Evolutionary conservation across 2,888 invertebrate genomes (phyloP), one percentile per base, ranked within the genome.

Genomic region (Drosophila lacicola): DNA sequence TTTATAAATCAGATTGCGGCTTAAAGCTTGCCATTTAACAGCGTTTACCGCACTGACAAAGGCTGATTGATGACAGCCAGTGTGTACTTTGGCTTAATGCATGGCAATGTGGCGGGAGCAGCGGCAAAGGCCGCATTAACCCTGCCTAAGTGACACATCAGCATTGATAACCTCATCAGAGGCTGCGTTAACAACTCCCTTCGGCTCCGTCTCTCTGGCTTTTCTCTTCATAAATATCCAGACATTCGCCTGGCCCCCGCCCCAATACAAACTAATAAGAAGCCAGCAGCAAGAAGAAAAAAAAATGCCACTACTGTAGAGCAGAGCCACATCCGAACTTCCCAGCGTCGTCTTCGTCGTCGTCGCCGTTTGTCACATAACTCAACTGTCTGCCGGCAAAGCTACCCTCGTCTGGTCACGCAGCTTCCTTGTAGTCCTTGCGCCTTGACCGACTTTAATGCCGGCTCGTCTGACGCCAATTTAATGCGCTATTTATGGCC

Each of bases 391-490:
- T 89, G 82, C 61, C 70, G 80, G 75, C 80, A 88, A 85, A 85
- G 70, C 88, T 80, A 88, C 79, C 73, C 78, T 78, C 63, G 80
- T 80, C 82, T 88, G 82, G 80, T 78, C 84, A 80, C 88, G 85
- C 81, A 84, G 74, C 73, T 80, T 75, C 69, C 69, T 71, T 56
- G 36, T 33, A 25, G 57, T 50, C 50, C 66, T 66, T 72, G 57
- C 63, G 78, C 87, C 79, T 88, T 84, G 86, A 85, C 82, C 85
- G 82, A 87, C 80, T 86, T 85, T 87, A 87, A 87, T 80, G 85
- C 85, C 80, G 81, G 71, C 83, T 75, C 73, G 88, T 80, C 90
- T 88, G 90, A 90, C 90, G 90, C 91, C 91, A 90, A 82, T 90
- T 85, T 88, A 84, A 88, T 90, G 75, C 72, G 74, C 66, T 71